Evolutionary conservation across 1,140 invertebrate species (phyloP).

Genomic region (Panagrolaimus sp.): DNA sequence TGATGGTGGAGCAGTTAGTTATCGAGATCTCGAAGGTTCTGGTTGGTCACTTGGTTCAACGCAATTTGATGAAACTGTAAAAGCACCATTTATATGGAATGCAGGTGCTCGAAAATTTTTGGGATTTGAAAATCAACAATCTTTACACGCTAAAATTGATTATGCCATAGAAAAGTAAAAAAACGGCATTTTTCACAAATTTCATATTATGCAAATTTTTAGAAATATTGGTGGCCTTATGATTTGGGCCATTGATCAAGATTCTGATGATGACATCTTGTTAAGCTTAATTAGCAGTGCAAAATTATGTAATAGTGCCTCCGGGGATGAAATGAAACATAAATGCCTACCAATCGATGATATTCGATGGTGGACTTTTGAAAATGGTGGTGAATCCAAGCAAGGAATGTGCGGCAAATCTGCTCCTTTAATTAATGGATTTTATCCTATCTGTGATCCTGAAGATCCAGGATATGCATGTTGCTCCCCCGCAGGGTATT

Average conservation of each 20-base stretch:
- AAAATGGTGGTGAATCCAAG: slow-evolving; percentile 47
- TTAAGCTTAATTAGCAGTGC: slow-evolving; percentile 33
- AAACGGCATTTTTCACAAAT: no score
- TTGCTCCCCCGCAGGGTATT: slow-evolving; percentile 46
- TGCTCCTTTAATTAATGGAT: slow-evolving; percentile 34
- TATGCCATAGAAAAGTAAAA: slow-evolving; percentile 67
- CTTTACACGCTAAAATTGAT: slow-evolving; percentile 42
- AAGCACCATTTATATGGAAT: slow-evolving; percentile 42
- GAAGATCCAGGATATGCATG: slow-evolving; percentile 40
- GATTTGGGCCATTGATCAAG: slow-evolving; percentile 80
- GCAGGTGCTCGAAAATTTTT: slow-evolving; percentile 36
- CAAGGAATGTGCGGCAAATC: slow-evolving; percentile 40
- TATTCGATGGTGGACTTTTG: slow-evolving; percentile 50
- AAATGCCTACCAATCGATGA: slow-evolving; percentile 47
- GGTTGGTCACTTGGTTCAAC: slow-evolving; percentile 21
- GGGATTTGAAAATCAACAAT: slow-evolving; percentile 43
- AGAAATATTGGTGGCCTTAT: slow-evolving; percentile 76
- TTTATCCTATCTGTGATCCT: slow-evolving; percentile 41
- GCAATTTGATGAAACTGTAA: slow-evolving; percentile 39
- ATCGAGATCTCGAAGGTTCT: slow-evolving; percentile 34
- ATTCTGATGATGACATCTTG: slow-evolving; percentile 65
- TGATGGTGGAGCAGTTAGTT: slow-evolving; percentile 45
- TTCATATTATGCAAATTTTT: slow-evolving; percentile 60
- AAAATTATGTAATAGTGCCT: slow-evolving; percentile 9
- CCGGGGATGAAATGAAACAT: slow-evolving; percentile 22